phyloP scores from a whole-genome alignment of 2,888 invertebrate species.

The Bembecia ichneumoniformis region DNA sequence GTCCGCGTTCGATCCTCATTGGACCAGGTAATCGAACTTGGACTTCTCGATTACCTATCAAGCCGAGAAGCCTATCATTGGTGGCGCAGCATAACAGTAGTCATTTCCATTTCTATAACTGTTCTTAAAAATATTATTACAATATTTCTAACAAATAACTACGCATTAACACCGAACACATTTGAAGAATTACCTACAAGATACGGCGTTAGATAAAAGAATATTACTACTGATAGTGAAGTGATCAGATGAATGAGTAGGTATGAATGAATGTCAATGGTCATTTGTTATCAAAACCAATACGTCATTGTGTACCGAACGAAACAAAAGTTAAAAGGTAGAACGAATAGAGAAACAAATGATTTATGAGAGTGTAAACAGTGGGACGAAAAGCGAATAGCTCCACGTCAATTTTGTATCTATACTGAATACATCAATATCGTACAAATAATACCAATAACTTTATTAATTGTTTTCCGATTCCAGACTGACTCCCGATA shows the following conservation, averaged over 20 bases:
- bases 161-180: constrained; percentile 2
- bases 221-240: neutral
- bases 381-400: constrained; percentile 36
- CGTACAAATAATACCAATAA: constrained; percentile 5
- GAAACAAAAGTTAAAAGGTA: constrained; percentile 12
- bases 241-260: neutral
- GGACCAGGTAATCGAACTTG: no score
- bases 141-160: no score
- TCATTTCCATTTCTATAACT: no score
- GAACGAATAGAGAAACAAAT: constrained; percentile 32
- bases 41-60: no score
- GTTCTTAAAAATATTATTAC: no score
- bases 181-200: constrained; percentile 4
- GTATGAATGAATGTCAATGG: constrained; percentile 21
- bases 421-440: constrained; percentile 37
- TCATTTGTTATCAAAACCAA: constrained; percentile 32
- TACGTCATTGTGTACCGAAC: constrained; percentile 21
- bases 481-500: neutral
- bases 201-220: neutral
- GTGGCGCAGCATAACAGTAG: no score
- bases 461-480: constrained; percentile 1
- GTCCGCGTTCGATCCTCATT: no score
- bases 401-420: constrained; percentile 41
- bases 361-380: constrained; percentile 45
- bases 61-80: no score